These are phyloP conservation scores for Eucidaris tribuloides DNA, from an alignment of 35 echinoderm and acorn worm genomes.

Conservation along the genomic window DNA sequence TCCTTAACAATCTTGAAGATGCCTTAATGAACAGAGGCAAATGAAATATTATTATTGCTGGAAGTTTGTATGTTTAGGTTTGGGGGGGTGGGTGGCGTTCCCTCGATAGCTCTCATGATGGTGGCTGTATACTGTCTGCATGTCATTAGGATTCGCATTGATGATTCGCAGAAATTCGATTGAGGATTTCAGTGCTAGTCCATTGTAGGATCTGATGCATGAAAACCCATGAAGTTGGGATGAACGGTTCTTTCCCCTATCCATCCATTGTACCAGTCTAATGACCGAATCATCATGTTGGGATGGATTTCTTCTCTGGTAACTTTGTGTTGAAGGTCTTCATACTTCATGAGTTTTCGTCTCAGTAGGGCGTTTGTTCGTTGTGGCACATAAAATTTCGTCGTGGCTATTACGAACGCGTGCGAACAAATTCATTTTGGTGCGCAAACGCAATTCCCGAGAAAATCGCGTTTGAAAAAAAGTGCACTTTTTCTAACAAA, in stretches of 20 bases:
- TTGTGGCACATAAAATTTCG: slow-evolving; percentile 33
- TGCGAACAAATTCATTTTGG: too few species aligned
- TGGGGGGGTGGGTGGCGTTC: too few species aligned
- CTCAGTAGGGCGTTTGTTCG: slow-evolving; percentile 31
- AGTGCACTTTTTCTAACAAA: too few species aligned
- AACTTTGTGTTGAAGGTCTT: slow-evolving; percentile 28
- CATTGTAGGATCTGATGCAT: slow-evolving; percentile 42
- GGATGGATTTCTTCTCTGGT: slow-evolving; percentile 49
- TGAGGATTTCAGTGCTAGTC: slow-evolving; percentile 34
- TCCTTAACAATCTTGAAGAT: slow-evolving; percentile 49
- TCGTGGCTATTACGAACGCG: too few species aligned
- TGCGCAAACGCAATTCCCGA: too few species aligned
- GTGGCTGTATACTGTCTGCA: slow-evolving; percentile 39
- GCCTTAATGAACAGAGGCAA: slow-evolving; percentile 53
- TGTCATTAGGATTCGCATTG: slow-evolving; percentile 52
- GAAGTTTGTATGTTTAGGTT: slow-evolving; percentile 16
- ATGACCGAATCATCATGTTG: slow-evolving; percentile 14
- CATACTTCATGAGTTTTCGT: slow-evolving; percentile 39
- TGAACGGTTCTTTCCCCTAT: slow-evolving; percentile 6
- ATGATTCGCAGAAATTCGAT: slow-evolving; percentile 56
- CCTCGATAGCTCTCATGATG: slow-evolving; percentile 11
- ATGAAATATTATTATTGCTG: slow-evolving; percentile 54
- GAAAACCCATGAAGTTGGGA: slow-evolving; percentile 49
- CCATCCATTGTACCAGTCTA: slow-evolving; percentile 47
- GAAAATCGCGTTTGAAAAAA: too few species aligned